Evolutionary conservation across 2,888 invertebrate species (phyloP).

Genomic region (Melitaea athalia): DNA sequence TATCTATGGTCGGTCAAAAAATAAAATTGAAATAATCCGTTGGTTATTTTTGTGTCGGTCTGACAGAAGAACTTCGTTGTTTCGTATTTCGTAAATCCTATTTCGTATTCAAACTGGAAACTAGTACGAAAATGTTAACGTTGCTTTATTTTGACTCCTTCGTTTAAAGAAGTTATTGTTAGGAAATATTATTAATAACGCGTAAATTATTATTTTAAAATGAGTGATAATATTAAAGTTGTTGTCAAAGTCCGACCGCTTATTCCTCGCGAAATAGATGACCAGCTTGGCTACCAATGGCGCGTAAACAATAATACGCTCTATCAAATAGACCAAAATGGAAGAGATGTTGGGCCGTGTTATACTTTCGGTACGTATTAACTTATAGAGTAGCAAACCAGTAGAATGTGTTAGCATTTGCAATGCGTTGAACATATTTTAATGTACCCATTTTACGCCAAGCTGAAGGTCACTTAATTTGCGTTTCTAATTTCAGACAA

Average conservation of each 20-base stretch:
- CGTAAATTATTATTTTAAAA: slow-evolving; percentile 49
- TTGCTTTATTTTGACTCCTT: slow-evolving; percentile 8
- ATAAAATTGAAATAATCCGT: slow-evolving; percentile 42
- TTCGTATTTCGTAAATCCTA: slow-evolving; percentile 1
- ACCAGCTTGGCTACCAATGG: slow-evolving; percentile 83
- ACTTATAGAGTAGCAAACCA: background rate
- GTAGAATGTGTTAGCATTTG: slow-evolving; percentile 12
- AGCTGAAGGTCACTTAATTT: slow-evolving; percentile 33
- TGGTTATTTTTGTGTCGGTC: slow-evolving; percentile 44
- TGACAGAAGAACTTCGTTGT: slow-evolving; percentile 18
- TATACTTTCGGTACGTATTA: slow-evolving; percentile 70
- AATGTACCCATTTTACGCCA: slow-evolving; percentile 28
- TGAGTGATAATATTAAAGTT: slow-evolving; percentile 88
- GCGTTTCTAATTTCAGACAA: slow-evolving; percentile 83
- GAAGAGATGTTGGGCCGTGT: slow-evolving; percentile 55
- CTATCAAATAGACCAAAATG: slow-evolving; percentile 80
- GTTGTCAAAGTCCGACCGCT: slow-evolving; percentile 88
- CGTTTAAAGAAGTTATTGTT: slow-evolving; percentile 17
- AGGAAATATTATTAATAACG: slow-evolving; percentile 30
- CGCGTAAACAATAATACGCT: slow-evolving; percentile 82
- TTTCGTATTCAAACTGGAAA: slow-evolving; percentile 3
- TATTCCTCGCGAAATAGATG: slow-evolving; percentile 84
- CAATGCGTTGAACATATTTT: slow-evolving; percentile 22
- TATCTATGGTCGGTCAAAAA: slow-evolving; percentile 22
- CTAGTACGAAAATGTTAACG: slow-evolving; percentile 20